Conservation (phyloP, 2,888 invertebrate genomes). For the Patella depressa region DNA sequence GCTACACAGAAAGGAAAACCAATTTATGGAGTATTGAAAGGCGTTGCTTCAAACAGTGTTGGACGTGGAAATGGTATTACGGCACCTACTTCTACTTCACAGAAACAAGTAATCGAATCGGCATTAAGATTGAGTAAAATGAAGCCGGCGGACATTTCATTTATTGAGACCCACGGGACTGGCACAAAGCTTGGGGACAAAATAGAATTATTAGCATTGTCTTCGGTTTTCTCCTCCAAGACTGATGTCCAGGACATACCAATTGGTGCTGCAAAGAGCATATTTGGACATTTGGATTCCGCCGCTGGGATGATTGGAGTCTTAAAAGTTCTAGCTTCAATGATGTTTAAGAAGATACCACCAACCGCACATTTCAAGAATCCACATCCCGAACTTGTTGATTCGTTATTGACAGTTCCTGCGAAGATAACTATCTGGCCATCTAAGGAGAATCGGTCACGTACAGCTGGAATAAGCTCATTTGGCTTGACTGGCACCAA, state of each 20-base stretch:
- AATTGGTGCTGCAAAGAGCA: not conserved
- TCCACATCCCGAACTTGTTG: not conserved
- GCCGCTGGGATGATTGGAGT: not conserved
- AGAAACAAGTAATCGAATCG: not conserved
- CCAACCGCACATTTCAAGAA: not conserved
- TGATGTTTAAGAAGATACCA: not conserved
- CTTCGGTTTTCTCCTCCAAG: not conserved
- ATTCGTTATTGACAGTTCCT: not conserved
- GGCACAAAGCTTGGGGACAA: slow-evolving; percentile 1
- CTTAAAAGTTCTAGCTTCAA: not conserved
- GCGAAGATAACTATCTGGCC: not conserved
- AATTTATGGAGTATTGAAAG: not conserved
- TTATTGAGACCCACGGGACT: not conserved
- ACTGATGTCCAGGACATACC: not conserved
- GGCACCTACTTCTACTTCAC: not conserved
- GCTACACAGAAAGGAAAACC: not conserved
- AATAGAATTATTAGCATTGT: not conserved
- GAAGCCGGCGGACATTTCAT: not conserved
- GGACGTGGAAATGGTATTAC: not conserved
- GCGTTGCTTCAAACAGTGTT: slow-evolving; percentile 1
- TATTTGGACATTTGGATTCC: slow-evolving; percentile 5
- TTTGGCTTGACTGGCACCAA: slow-evolving; percentile 4
- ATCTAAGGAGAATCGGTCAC: not conserved
- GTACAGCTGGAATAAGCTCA: not conserved
- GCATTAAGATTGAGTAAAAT: not conserved